Percentiles rank a stretch among this genome's conserved stretches.
Conservation (phyloP, 2,113 vertebrate species). For the Regulus satrapa region DNA sequence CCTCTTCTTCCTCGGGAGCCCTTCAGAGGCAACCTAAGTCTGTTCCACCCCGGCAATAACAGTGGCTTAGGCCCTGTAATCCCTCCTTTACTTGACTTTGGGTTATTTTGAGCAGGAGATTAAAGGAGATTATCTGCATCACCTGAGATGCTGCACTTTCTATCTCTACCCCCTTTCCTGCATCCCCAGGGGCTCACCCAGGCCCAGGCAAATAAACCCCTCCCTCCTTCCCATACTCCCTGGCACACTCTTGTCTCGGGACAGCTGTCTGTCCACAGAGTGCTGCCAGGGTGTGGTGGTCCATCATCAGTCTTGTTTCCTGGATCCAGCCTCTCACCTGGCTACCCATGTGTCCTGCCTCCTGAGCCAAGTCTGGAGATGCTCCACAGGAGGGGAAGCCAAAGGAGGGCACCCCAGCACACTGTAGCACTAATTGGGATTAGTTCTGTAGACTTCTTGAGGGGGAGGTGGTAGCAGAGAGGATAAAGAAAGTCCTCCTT, state of each 20-base stretch:
- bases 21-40: constrained; percentile 18
- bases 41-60: constrained; percentile 18
- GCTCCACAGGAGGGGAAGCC: background rate
- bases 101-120: constrained; percentile 80
- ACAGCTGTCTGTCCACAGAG: background rate
- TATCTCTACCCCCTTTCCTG: background rate
- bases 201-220: background rate
- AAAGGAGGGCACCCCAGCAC: background rate
- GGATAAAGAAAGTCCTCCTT: background rate
- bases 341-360: background rate
- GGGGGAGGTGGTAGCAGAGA: background rate
- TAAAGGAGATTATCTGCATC: constrained; percentile 69
- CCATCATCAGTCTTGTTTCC: background rate
- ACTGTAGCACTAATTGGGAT: background rate
- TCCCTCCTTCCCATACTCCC: background rate
- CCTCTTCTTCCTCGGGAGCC: background rate
- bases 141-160: constrained; percentile 48
- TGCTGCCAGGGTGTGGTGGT: background rate
- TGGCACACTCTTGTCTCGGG: rapidly evolving
- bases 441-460: background rate
- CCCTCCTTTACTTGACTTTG: constrained; percentile 74
- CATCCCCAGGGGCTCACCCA: background rate
- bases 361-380: background rate
- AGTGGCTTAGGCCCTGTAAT: constrained; percentile 65
- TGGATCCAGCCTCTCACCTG: background rate